A percentile compares a stretch with the other conserved stretches of the same genome.
Conservation (phyloP, 2,797 vertebrate genomes). For the Naso thynnoides region DNA sequence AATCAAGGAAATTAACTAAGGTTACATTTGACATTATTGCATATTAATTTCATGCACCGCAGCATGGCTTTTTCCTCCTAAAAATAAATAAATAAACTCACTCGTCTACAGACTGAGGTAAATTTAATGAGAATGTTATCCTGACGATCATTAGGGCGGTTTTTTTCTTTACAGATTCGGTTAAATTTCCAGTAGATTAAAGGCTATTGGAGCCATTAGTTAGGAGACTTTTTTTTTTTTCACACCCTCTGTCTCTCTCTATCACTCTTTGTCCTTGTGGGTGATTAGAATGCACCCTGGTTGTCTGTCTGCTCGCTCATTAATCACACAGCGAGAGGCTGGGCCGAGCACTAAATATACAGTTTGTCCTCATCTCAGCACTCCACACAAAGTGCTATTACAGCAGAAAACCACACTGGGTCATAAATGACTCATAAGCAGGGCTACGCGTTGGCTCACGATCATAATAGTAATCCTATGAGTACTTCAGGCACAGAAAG, state of each 20-base stretch:
- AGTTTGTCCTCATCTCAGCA: slow-evolving; percentile 78
- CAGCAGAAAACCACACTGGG: slow-evolving; percentile 68
- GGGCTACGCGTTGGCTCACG: slow-evolving; percentile 16
- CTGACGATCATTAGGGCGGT: slow-evolving; percentile 29
- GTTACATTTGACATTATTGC: neutral
- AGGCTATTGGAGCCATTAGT: slow-evolving; percentile 58
- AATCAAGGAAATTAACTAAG: neutral
- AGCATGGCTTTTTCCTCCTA: neutral
- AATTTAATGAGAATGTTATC: slow-evolving; percentile 18
- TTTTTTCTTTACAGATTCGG: slow-evolving; percentile 30
- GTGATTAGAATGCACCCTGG: slow-evolving; percentile 75
- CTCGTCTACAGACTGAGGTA: neutral
- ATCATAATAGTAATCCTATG: slow-evolving; percentile 31
- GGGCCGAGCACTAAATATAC: slow-evolving; percentile 74
- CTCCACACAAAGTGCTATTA: slow-evolving; percentile 64
- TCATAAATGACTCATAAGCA: slow-evolving; percentile 65
- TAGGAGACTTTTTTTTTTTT: slow-evolving; percentile 48
- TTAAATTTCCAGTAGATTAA: slow-evolving; percentile 48
- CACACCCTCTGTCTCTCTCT: slow-evolving; percentile 59
- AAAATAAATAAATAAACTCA: neutral
- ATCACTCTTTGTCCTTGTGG: slow-evolving; percentile 75
- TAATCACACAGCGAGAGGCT: slow-evolving; percentile 74
- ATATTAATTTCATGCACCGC: neutral
- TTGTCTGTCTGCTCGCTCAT: slow-evolving; percentile 72
- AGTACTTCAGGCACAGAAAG: neutral